Base-by-base conservation (phyloP, 2,113 vertebrate species). In the Eulacestoma nigropectus region DNA sequence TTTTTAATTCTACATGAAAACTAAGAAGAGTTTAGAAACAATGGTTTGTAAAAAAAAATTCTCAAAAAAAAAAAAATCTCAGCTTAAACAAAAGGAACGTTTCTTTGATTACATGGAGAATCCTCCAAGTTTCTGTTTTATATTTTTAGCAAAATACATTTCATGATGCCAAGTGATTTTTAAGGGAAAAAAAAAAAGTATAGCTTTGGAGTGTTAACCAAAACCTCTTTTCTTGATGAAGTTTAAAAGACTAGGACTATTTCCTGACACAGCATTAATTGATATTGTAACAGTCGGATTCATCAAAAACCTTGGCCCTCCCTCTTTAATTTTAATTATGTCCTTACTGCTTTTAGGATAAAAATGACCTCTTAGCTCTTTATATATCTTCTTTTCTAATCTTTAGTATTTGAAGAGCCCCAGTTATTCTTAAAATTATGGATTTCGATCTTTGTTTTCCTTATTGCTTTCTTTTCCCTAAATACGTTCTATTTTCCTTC, bases 61-160 rank as follows among this genome's bases (percentile, higher is more conserved):
- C 4, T 27, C 3, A 15, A 17, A 50, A 73, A 56, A n/a, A n/a
- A 55, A 53, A 4, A 52, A 0, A 32, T 57, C 16, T 80, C 10
- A 42, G 3, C 2, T 57, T 62, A 37, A 52, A 5, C 11, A 37
- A 49, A 46, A 65, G 19, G 7, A 84, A 73, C 0, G 0, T 4
- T n/a, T 59, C 4, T 72, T 70, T 67, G 6, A 37, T 50, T 46
- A 20, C 4, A 32, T 2, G 63, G n/a, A 75, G 59, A 75, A 33
- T 67, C 11, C 1, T 78, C 20, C 1, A 0, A n/a, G 4, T 60
- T 79, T 75, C 14, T 70, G 14, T 16, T 55, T 44, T 37, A 22
- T 32, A 56, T 57, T 65, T 49, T 8, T 14, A 81, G 6, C 12
- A 81, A 89, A 82, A 74, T 30, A 12, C 1, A 42, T 81, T 93